Evolutionary conservation across 2,888 invertebrate genomes (phyloP), one percentile per base, ranked within the genome.

Genomic region (Acrobasis consociella): DNA sequence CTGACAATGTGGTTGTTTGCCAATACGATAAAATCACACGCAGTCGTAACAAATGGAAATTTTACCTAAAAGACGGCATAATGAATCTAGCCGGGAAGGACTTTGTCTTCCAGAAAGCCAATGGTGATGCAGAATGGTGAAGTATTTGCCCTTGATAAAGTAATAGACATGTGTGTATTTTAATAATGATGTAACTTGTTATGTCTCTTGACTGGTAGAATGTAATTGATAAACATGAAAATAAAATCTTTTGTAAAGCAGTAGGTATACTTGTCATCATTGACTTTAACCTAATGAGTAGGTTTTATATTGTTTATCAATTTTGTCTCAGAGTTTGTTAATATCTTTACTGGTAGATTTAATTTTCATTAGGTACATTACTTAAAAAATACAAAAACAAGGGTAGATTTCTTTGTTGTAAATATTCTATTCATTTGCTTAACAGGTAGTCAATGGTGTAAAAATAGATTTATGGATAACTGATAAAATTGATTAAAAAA

Each of bases 11-110:
- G 64, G 98, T 99, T 67, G 99, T 99, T 65, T 99, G 99, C 87
- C 99, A 99, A 89, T 99, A 99, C 92, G 99, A 99, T 92, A 99
- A 99, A 97, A 99, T 99, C 67, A 99, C 99, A 69, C 95, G 99
- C 85, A 99, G 97, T 86, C 96, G 99, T 79, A 99, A 99, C 89
- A 98, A 98, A 89, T 99, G 99, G 99, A 99, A 99, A 93, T 99
- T 99, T 88, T 97, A 98, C 87, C 93, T 99, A 69, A 99, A 99
- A 93, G 99, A 99, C 93, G 99, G 99, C 65, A 99, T 99, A 69
- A 99, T 99, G 99, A 99, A 99, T 93, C 95, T 99, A 81, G 96
- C 96, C 72, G 99, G 99, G 55, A 98, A 97, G 90, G 99, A 99
- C 93, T 99, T 96, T 93, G 98, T 99, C 79, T 99, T 99, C 93